Evolutionary conservation across 2,113 vertebrate genomes (phyloP).

Genomic region (Pterocles gutturalis): DNA sequence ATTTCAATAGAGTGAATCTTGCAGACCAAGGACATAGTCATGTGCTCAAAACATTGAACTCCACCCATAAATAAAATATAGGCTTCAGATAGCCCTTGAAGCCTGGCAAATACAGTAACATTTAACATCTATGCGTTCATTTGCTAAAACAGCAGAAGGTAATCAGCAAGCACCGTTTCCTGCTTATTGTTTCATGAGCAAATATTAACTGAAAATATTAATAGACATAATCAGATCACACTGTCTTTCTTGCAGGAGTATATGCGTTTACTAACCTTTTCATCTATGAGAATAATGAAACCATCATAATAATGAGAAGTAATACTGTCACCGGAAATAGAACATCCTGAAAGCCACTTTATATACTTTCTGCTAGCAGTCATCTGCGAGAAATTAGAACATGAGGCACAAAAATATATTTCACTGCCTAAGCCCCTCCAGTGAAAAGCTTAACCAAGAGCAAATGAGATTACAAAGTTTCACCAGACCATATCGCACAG

Average conservation of each 20-base stretch:
- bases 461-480: neutral
- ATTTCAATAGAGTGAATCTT: neutral
- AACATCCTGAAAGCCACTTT: constrained; percentile 21
- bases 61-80: constrained; percentile 67
- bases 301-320: neutral
- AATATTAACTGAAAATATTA: constrained; percentile 74
- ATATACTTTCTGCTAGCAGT: neutral
- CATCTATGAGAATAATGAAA: neutral
- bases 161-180: constrained; percentile 40
- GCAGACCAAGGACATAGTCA: neutral
- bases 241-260: neutral
- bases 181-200: constrained; percentile 61
- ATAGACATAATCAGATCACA: constrained; percentile 52
- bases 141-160: constrained; percentile 39
- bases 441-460: neutral
- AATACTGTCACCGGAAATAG: neutral
- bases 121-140: constrained; percentile 41
- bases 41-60: constrained; percentile 21
- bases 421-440: neutral
- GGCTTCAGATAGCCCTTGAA: neutral
- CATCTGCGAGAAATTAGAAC: neutral
- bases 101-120: constrained; percentile 22
- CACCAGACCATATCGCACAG: neutral
- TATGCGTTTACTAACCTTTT: constrained; percentile 56
- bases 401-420: neutral